Evolutionary conservation across 2,113 vertebrate genomes (phyloP).

Genomic region (Gallinago undulata): DNA sequence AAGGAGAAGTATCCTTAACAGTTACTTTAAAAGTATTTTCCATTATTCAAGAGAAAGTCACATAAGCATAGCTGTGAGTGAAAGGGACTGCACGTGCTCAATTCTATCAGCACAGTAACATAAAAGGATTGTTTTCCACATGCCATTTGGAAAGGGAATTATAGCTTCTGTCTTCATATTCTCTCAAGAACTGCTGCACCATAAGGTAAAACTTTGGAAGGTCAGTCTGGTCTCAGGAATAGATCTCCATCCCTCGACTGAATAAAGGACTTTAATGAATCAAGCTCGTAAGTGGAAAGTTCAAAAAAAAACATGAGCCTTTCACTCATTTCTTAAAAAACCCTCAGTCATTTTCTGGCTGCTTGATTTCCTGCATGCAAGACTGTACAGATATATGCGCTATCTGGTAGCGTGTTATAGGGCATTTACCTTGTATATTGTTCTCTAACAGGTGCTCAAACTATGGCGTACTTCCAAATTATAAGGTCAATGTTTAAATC

Average conservation of each 20-base stretch:
- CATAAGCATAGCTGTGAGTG: neutral
- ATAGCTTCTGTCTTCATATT: neutral
- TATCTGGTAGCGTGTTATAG: neutral
- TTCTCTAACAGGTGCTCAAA: neutral
- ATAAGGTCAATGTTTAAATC: conserved; percentile 9
- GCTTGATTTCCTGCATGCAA: neutral
- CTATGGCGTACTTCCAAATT: neutral
- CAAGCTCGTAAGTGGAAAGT: neutral
- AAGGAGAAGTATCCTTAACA: neutral
- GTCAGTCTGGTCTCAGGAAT: neutral
- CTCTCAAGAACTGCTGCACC: neutral
- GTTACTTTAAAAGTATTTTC: neutral
- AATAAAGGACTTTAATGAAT: neutral
- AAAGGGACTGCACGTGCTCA: neutral
- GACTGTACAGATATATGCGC: neutral
- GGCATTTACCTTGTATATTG: neutral
- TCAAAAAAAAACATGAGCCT: neutral
- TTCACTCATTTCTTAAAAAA: neutral
- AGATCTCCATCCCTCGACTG: neutral
- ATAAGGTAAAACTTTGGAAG: conserved; percentile 6
- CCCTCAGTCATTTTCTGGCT: neutral
- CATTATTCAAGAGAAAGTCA: neutral
- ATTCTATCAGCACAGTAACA: neutral
- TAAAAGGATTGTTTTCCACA: neutral
- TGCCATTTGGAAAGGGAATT: neutral